phyloP scores from a whole-genome alignment of 2,797 vertebrate genomes.

The Lagorchestes hirsutus region DNA sequence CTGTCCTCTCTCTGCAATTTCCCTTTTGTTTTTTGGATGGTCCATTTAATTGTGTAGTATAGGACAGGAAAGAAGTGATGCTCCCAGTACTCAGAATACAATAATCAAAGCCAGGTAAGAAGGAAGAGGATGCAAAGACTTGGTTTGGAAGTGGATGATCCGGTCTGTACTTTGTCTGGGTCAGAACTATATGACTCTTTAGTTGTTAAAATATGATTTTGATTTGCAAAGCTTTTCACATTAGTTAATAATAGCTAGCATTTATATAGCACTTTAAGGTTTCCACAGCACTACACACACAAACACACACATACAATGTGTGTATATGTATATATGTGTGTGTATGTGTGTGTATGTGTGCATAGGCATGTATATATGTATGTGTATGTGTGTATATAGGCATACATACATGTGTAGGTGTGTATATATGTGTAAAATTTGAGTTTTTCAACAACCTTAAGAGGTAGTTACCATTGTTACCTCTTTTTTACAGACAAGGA shows the following conservation, averaged over 20 bases:
- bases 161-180: not conserved
- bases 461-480: not conserved
- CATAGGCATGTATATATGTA: not conserved
- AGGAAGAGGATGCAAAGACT: not conserved
- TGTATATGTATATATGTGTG: too few species aligned
- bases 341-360: not conserved
- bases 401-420: not conserved
- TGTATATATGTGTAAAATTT: not conserved
- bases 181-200: not conserved
- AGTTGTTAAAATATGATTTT: not conserved
- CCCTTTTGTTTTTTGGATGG: conserved; percentile 10
- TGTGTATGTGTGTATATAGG: too few species aligned
- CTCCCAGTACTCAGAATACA: not conserved
- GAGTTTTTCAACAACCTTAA: not conserved
- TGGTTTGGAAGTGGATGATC: not conserved
- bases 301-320: not conserved
- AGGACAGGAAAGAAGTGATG: not conserved
- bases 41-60: not conserved
- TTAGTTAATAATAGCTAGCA: not conserved
- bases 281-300: not conserved
- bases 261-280: not conserved
- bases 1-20: not conserved
- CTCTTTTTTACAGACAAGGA: not conserved
- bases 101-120: conserved; percentile 6
- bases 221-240: not conserved